These are phyloP conservation scores for Characodon lateralis DNA, from an alignment of 2,797 vertebrate species.

Conservation along the genomic window DNA sequence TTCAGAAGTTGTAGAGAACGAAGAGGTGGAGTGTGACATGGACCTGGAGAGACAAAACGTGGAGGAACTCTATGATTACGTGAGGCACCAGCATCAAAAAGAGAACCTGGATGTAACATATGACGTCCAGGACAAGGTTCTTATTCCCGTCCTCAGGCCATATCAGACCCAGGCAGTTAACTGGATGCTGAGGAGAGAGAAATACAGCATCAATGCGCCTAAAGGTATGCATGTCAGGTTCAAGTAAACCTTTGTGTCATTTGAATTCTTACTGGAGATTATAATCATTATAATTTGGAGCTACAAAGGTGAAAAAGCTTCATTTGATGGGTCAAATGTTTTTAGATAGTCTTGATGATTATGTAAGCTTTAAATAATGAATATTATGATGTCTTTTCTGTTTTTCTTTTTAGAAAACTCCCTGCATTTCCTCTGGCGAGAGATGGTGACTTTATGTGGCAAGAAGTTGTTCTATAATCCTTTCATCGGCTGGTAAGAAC, in stretches of 20 bases:
- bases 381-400: neutral
- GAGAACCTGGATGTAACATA: constrained; percentile 70
- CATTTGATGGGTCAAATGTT: neutral
- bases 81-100: constrained; percentile 82
- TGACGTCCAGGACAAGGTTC: constrained; percentile 90
- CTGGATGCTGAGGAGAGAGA: constrained; percentile 95
- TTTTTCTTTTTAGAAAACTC: constrained; percentile 79
- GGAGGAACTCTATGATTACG: constrained; percentile 94
- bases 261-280: neutral
- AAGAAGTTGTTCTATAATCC: constrained; percentile 96
- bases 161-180: constrained; percentile 96
- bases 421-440: constrained; percentile 94
- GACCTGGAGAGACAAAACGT: constrained; percentile 95
- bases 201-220: constrained; percentile 60
- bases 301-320: neutral
- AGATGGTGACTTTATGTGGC: constrained; percentile 88
- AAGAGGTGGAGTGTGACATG: constrained; percentile 90
- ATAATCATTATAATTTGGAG: neutral
- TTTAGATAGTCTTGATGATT: neutral
- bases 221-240: constrained; percentile 62
- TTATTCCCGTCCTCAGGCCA: constrained; percentile 88
- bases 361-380: neutral
- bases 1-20: constrained; percentile 88
- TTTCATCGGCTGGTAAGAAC: constrained; percentile 92
- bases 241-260: neutral